phyloP scores from a whole-genome alignment of 2,797 vertebrate genomes.

The Hyperoplus immaculatus region DNA sequence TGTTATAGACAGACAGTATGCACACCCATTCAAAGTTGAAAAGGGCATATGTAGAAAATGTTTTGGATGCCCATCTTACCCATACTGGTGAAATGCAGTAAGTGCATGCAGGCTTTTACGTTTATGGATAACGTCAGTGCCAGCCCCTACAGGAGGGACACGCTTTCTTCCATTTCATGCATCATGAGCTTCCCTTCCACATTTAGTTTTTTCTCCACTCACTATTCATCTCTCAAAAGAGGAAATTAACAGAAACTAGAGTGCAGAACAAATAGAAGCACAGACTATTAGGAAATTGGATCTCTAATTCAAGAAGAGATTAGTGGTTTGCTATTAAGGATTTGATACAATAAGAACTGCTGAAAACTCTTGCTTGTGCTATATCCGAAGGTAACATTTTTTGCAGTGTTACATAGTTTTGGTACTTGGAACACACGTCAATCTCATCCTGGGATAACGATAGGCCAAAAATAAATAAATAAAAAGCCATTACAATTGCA shows the following conservation, averaged over 20 bases:
- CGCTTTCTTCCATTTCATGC: slow-evolving; percentile 74
- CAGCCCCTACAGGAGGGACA: slow-evolving; percentile 38
- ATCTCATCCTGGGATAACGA: neutral
- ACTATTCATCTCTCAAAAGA: slow-evolving; percentile 60
- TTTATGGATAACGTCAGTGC: slow-evolving; percentile 46
- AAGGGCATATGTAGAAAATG: slow-evolving; percentile 17
- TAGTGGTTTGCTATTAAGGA: slow-evolving; percentile 35
- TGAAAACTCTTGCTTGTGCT: neutral
- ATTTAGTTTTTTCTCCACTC: slow-evolving; percentile 51
- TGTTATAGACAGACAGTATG: slow-evolving; percentile 26
- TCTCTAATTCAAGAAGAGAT: slow-evolving; percentile 56
- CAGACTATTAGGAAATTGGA: slow-evolving; percentile 61
- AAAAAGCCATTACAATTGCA: neutral
- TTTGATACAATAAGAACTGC: slow-evolving; percentile 18
- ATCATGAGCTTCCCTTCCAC: slow-evolving; percentile 49
- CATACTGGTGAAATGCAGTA: slow-evolving; percentile 22
- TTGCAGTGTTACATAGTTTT: neutral
- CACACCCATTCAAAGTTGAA: slow-evolving; percentile 31
- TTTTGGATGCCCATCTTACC: slow-evolving; percentile 31
- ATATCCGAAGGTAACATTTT: neutral
- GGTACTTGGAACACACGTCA: neutral
- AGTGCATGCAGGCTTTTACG: slow-evolving; percentile 39
- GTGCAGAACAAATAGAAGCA: slow-evolving; percentile 43
- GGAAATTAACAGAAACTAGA: slow-evolving; percentile 65
- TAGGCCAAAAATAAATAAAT: neutral